A percentile compares a stretch with the other conserved stretches of the same genome.
Conservation (phyloP, 2,113 vertebrate genomes). For the Piaya cayana region DNA sequence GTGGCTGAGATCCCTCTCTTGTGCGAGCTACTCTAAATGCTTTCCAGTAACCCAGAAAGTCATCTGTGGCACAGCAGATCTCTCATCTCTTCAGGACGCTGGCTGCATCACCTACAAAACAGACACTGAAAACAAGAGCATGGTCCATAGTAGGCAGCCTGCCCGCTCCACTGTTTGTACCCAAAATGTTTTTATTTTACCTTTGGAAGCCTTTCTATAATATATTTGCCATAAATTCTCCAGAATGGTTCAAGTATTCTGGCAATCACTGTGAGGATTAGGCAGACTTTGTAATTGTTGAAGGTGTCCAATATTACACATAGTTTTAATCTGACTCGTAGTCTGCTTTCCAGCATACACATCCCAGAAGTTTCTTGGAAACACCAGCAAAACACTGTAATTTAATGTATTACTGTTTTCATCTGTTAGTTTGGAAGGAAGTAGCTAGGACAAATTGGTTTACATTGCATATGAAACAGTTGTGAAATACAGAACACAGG, state of each 20-base stretch:
- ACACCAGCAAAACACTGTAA: neutral
- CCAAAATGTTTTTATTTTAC: neutral
- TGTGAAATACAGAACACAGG: neutral
- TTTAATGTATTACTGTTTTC: neutral
- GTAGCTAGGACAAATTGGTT: neutral
- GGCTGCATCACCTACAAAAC: rapidly evolving
- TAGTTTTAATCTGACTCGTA: neutral
- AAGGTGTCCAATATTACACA: neutral
- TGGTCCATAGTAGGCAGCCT: neutral
- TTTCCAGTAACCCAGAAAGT: neutral
- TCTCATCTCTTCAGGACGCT: rapidly evolving
- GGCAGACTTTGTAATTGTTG: neutral
- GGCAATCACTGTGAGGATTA: rapidly evolving
- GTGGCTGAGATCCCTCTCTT: neutral
- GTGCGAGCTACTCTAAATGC: neutral
- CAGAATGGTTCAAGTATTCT: neutral
- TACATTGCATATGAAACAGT: rapidly evolving
- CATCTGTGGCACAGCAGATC: neutral
- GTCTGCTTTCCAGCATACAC: neutral
- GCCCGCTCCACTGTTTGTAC: neutral
- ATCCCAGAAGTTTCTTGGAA: neutral
- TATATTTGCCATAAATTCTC: neutral
- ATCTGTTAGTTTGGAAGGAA: neutral
- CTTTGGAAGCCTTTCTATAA: neutral
- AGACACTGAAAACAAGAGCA: neutral